phyloP scores from a whole-genome alignment of 2,797 vertebrate species.

The Apogon hyalosoma region DNA sequence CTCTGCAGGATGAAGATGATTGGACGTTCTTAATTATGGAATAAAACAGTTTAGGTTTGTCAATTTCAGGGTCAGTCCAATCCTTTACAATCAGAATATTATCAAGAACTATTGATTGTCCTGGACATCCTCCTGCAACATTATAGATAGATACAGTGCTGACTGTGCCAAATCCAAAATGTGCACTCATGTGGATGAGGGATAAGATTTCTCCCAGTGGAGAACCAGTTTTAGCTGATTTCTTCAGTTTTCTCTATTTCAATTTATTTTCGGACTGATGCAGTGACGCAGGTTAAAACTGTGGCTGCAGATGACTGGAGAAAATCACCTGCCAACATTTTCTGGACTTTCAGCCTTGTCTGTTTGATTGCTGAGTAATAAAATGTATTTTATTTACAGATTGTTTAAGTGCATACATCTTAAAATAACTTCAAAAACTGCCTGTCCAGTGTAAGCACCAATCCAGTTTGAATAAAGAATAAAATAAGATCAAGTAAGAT shows the following conservation, averaged over 20 bases:
- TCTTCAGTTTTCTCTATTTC: constrained; percentile 9
- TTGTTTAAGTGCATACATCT: too few relatives aligned
- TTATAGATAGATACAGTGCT: constrained; percentile 30
- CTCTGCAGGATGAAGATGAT: background rate
- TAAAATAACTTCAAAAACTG: too few relatives aligned
- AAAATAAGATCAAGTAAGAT: too few relatives aligned
- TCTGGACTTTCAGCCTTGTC: too few relatives aligned
- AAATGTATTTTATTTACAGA: too few relatives aligned
- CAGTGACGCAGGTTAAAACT: constrained; percentile 27
- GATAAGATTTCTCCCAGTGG: constrained; percentile 42
- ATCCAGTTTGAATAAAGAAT: too few relatives aligned
- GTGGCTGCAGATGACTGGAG: constrained; percentile 5
- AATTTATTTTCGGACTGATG: constrained; percentile 24
- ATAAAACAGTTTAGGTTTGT: constrained; percentile 7
- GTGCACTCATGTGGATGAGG: constrained; percentile 28
- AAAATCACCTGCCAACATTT: background rate
- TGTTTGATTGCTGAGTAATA: too few relatives aligned
- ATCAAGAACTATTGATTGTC: constrained; percentile 41
- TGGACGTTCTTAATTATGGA: constrained; percentile 2
- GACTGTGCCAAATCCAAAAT: constrained; percentile 40
- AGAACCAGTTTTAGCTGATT: constrained; percentile 35
- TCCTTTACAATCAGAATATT: constrained; percentile 33
- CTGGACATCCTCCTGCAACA: constrained; percentile 32
- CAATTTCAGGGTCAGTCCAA: constrained; percentile 25
- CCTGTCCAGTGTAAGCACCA: too few relatives aligned